Conservation (phyloP, 2,888 invertebrate species). For the Tiphia femorata region DNA sequence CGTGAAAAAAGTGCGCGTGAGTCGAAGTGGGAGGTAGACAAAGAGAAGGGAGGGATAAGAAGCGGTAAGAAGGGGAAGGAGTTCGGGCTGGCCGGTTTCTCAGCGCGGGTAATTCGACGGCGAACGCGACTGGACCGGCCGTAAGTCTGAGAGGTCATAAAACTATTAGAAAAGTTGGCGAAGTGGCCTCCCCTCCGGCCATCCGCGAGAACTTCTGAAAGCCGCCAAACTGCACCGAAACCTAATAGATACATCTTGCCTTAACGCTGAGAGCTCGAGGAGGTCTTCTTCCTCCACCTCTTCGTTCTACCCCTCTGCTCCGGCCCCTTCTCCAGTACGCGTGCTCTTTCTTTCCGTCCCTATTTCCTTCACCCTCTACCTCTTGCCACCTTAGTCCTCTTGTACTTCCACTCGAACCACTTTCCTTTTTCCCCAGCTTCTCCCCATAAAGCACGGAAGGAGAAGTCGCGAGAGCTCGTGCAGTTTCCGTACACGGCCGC, state of each 20-base stretch:
- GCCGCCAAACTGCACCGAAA: conserved; percentile 20
- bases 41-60: background rate
- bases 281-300: too few species aligned
- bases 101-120: conserved; percentile 33
- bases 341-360: background rate
- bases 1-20: background rate
- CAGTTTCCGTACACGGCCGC: too few species aligned
- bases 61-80: background rate
- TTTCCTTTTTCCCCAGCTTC: too few species aligned
- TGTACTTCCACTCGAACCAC: too few species aligned
- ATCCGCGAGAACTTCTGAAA: conserved; percentile 24
- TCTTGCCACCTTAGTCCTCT: too few species aligned
- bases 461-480: too few species aligned
- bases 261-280: conserved; percentile 23
- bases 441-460: too few species aligned
- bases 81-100: conserved; percentile 10
- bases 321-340: background rate
- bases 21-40: background rate
- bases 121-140: conserved; percentile 15
- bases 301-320: background rate
- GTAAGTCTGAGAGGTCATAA: conserved; percentile 39
- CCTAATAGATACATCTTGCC: conserved; percentile 38
- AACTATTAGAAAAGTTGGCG: conserved; percentile 42
- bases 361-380: too few species aligned
- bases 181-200: conserved; percentile 21